Conservation (phyloP, 2,888 invertebrate species). For the Pseudococcus viburni region DNA sequence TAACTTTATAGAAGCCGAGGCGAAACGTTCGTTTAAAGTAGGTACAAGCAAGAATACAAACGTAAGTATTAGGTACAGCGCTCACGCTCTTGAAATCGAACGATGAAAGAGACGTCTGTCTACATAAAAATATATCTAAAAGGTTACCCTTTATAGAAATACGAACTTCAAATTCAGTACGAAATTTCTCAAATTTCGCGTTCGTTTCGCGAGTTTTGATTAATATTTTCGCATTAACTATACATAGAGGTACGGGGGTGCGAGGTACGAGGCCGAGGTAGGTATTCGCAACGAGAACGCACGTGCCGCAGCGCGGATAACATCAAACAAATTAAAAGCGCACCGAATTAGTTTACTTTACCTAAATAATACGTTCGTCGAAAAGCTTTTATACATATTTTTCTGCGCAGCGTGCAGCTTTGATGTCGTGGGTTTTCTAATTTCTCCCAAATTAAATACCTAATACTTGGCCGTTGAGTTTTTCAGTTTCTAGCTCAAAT, state of each 20-base stretch:
- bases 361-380: slow-evolving; percentile 3
- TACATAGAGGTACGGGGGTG: neutral
- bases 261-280: too few species aligned
- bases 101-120: neutral
- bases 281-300: too few species aligned
- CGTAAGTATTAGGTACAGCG: too few species aligned
- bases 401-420: neutral
- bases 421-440: neutral
- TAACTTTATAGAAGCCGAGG: neutral
- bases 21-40: neutral
- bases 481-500: neutral
- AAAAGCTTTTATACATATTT: slow-evolving; percentile 26
- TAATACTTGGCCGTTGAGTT: neutral
- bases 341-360: slow-evolving; percentile 33
- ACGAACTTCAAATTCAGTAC: neutral
- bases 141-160: neutral
- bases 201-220: slow-evolving; percentile 38
- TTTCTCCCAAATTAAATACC: neutral
- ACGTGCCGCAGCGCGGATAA: neutral
- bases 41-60: too few species aligned
- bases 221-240: slow-evolving; percentile 45
- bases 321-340: slow-evolving; percentile 46
- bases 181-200: slow-evolving; percentile 22
- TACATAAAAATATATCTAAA: neutral
- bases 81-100: neutral